A percentile compares a stretch with the other conserved stretches of the same genome.
Evolutionary conservation across 2,113 vertebrate species (phyloP).

Genomic region (Ardeotis arabs): DNA sequence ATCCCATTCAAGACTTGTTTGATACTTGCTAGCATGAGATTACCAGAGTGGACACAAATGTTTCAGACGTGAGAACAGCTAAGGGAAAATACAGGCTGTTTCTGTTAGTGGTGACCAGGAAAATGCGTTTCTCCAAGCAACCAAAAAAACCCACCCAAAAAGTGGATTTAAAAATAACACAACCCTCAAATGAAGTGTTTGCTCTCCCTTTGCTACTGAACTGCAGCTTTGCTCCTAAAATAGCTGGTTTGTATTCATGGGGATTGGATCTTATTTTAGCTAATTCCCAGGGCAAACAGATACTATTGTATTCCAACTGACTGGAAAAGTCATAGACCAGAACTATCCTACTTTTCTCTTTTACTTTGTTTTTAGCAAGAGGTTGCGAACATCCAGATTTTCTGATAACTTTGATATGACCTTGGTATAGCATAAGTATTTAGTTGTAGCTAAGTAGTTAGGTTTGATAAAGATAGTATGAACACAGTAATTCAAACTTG

Average conservation of each 20-base stretch:
- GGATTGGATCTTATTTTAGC: constrained; percentile 17
- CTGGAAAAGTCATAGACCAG: not conserved
- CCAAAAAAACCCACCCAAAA: not conserved
- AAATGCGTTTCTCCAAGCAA: not conserved
- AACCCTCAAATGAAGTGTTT: constrained; percentile 14
- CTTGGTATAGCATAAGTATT: not conserved
- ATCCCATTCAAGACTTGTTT: not conserved
- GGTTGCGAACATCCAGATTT: not conserved
- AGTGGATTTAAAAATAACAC: not conserved
- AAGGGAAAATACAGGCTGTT: not conserved
- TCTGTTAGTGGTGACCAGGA: not conserved
- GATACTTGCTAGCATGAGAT: not conserved
- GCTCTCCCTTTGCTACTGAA: constrained; percentile 12
- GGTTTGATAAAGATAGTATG: not conserved
- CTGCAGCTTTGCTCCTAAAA: constrained; percentile 32
- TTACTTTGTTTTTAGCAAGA: not conserved
- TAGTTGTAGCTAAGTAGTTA: not conserved
- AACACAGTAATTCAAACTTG: not conserved
- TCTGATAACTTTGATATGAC: not conserved
- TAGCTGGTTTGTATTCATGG: constrained; percentile 6
- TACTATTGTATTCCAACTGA: not conserved
- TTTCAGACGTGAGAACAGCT: not conserved
- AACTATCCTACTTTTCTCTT: constrained; percentile 3
- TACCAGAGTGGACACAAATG: not conserved
- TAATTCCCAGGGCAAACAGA: constrained; percentile 27